These are phyloP conservation scores for Lasioglossum vierecki DNA, from an alignment of 2,888 invertebrate species.

Conservation along the genomic window DNA sequence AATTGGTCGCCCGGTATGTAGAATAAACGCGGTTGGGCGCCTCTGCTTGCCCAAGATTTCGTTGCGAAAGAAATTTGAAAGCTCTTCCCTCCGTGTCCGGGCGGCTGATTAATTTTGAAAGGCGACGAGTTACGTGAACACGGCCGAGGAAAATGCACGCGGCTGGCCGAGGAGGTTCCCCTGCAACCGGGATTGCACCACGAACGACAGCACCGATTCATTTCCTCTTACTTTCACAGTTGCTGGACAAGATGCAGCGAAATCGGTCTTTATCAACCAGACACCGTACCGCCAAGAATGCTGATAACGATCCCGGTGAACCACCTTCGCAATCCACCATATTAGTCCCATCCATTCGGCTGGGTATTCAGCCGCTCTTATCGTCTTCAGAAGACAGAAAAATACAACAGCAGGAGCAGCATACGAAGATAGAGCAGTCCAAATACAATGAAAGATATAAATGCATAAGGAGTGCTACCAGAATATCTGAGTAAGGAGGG, in stretches of 20 bases:
- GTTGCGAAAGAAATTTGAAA: constrained; percentile 73
- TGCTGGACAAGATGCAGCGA: not conserved
- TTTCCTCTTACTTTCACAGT: constrained; percentile 50
- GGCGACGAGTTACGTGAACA: constrained; percentile 64
- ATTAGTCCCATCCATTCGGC: too few relatives aligned
- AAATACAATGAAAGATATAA: too few relatives aligned
- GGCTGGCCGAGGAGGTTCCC: constrained; percentile 18
- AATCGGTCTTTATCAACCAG: not conserved
- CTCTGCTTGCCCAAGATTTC: constrained; percentile 61
- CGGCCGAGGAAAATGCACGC: constrained; percentile 43
- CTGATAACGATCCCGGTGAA: too few relatives aligned
- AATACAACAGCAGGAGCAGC: too few relatives aligned
- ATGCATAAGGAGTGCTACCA: too few relatives aligned
- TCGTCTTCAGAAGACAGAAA: too few relatives aligned
- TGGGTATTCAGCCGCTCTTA: too few relatives aligned
- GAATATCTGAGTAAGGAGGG: too few relatives aligned
- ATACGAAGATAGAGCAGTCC: too few relatives aligned
- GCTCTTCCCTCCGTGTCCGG: constrained; percentile 59
- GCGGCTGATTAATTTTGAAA: constrained; percentile 66
- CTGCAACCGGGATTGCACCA: constrained; percentile 45
- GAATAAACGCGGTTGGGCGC: constrained; percentile 41
- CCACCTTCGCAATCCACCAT: too few relatives aligned
- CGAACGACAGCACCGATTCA: constrained; percentile 16
- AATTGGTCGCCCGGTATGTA: constrained; percentile 74
- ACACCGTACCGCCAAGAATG: not conserved